A percentile compares a stretch with the other conserved stretches of the same genome.
phyloP scores from a whole-genome alignment of 2,113 vertebrate genomes.

The Melanerpes aurifrons region DNA sequence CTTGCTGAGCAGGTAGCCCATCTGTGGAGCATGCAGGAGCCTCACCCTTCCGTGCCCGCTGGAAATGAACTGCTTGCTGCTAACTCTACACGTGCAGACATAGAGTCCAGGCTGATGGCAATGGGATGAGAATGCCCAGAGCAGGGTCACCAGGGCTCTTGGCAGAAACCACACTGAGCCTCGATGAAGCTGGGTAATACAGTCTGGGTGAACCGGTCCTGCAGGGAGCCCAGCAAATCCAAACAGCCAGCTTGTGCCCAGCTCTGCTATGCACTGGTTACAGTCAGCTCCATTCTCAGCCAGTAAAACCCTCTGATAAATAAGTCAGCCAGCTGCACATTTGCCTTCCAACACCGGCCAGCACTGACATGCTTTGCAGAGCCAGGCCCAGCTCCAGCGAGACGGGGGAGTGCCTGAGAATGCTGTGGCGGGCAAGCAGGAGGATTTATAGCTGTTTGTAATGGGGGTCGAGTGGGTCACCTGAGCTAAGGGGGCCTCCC shows the following conservation, averaged over 20 bases:
- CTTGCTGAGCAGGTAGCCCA: not conserved
- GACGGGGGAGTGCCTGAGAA: not conserved
- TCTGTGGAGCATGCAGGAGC: not conserved
- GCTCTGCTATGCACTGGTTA: not conserved
- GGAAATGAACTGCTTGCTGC: rapidly evolving
- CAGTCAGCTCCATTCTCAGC: not conserved
- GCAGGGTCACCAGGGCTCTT: not conserved
- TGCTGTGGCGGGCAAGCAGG: not conserved
- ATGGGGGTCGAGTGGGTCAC: not conserved
- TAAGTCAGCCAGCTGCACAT: not conserved
- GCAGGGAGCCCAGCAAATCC: not conserved
- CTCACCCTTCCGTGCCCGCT: not conserved
- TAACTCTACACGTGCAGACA: not conserved
- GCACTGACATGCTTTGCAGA: not conserved
- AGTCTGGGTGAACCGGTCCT: not conserved
- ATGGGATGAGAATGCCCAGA: rapidly evolving
- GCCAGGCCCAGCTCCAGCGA: not conserved
- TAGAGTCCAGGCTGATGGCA: not conserved
- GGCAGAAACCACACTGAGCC: not conserved
- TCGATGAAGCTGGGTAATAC: not conserved
- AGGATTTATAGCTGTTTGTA: conserved; percentile 35
- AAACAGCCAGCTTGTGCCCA: not conserved
- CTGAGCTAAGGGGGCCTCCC: not conserved
- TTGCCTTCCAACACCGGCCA: not conserved
- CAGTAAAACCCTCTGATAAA: not conserved